Evolutionary conservation across 2,888 invertebrate genomes (phyloP).

Genomic region (Melipona bicolor): DNA sequence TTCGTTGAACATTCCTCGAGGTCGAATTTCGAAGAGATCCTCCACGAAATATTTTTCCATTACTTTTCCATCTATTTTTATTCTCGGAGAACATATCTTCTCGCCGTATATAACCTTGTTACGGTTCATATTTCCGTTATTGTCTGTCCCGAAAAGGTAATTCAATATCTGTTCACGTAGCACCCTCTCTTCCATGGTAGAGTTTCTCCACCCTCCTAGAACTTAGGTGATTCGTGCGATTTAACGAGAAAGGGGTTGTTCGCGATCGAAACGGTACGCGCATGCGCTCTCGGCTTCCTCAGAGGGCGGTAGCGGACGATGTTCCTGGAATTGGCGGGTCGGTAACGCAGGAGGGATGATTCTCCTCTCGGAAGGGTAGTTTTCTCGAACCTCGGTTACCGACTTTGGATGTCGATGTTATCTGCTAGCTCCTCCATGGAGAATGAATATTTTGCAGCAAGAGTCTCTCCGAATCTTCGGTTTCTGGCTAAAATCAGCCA

Average conservation of each 20-base stretch:
- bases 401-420: constrained; percentile 29
- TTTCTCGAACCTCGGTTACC: constrained; percentile 51
- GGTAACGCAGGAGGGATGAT: constrained; percentile 69
- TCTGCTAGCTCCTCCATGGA: neutral
- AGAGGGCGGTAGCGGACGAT: constrained; percentile 68
- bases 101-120: neutral
- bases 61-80: neutral
- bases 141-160: constrained; percentile 1
- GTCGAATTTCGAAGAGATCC: neutral
- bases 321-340: constrained; percentile 36
- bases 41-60: neutral
- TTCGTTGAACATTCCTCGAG: neutral
- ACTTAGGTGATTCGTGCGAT: constrained; percentile 32
- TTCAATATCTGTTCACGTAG: neutral
- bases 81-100: neutral
- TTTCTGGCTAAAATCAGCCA: neutral
- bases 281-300: constrained; percentile 77
- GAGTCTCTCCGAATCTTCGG: neutral
- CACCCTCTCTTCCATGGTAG: neutral
- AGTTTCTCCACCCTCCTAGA: constrained; percentile 15
- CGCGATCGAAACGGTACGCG: constrained; percentile 79
- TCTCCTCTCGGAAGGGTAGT: constrained; percentile 39
- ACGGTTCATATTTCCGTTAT: neutral
- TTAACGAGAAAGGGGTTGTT: constrained; percentile 54
- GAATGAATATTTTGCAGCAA: neutral